These are phyloP conservation scores for Aphelenchoides avenae DNA, from an alignment of 1,140 invertebrate genomes.

Conservation along the genomic window DNA sequence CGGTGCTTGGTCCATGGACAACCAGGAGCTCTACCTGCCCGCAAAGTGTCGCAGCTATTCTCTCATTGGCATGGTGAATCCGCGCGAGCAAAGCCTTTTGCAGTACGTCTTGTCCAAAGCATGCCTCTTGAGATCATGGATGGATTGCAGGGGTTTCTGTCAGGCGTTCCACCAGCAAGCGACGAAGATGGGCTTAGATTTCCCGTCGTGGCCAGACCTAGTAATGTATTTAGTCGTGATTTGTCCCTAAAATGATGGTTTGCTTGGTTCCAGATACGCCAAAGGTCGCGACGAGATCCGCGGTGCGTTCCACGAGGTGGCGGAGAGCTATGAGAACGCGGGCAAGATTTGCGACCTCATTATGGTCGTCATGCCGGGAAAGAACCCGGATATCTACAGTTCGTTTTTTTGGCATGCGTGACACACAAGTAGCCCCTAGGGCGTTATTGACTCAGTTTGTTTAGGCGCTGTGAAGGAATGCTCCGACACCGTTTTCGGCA, in stretches of 20 bases:
- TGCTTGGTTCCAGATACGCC: conserved; percentile 43
- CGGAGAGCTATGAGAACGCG: conserved; percentile 28
- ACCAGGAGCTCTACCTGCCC: conserved; percentile 98
- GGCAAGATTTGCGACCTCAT: conserved; percentile 39
- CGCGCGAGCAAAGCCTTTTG: conserved; percentile 98
- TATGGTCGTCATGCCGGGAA: conserved; percentile 42
- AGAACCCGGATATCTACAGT: conserved; percentile 50
- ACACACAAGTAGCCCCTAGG: background rate
- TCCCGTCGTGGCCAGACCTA: conserved; percentile 47
- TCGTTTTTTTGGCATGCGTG: too few relatives aligned
- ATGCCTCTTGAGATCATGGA: background rate
- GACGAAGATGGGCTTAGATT: conserved; percentile 35
- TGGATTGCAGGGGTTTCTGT: too few relatives aligned
- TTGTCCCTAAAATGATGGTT: too few relatives aligned
- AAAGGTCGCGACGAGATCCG: conserved; percentile 28
- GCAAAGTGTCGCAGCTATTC: conserved; percentile 85
- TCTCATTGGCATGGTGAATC: conserved; percentile 92
- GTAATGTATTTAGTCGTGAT: too few relatives aligned
- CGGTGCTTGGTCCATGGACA: conserved; percentile 99
- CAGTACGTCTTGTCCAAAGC: conserved; percentile 67
- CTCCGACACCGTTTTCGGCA: conserved; percentile 94
- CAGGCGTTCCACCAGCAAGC: conserved; percentile 24
- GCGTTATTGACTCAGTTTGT: background rate
- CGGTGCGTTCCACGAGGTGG: conserved; percentile 34
- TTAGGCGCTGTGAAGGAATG: conserved; percentile 97